Base-by-base conservation (phyloP, 1,140 invertebrate genomes). In the Drosophila lini region DNA sequence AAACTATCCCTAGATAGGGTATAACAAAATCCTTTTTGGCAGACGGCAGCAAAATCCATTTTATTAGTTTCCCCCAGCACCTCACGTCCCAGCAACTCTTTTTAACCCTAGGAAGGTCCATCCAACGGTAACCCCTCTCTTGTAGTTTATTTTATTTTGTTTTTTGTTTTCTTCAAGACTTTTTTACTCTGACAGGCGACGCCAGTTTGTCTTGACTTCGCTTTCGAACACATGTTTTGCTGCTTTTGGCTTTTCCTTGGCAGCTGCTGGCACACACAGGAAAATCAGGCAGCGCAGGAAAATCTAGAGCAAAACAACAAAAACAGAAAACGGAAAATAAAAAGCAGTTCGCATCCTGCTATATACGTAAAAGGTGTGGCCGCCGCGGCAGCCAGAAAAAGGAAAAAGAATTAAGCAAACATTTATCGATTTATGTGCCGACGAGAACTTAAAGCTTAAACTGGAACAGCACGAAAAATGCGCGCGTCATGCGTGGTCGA, bases 181-280 rank as follows among this genome's bases (percentile, higher is more conserved):
- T 48, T 50, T 63, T 60, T 11, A 11, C 47, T 74, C 34, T 70
- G 74, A 73, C 61, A 70, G 69, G 52, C 78, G 74, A 36, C 78
- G 68, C 68, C 81, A 78, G 56, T 61, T 78, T 86, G 81, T 81
- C 81, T 81, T 81, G 78, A 74, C 68, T 63, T 53, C 44, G 62
- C 48, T 81, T 65, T 67, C 60, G 64, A 74, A 56, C 78, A 78
- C 56, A 81, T 74, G 59, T 74, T 79, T 60, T 55, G 40, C 62
- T 56, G 53, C 47, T 42, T 60, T 41, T 60, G 19, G 40, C n/a
- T 59, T 55, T 60, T 45, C 41, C 44, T 65, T 65, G 63, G 50
- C 81, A 77, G 63, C 76, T 41, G 80, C 48, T 77, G 78, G 42
- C 52, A 34, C 31, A 62, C 44, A 62, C 34, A 59, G 56, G 41